Evolutionary conservation across 2,113 vertebrate species (phyloP).

Genomic region (Phainopepla nitens): DNA sequence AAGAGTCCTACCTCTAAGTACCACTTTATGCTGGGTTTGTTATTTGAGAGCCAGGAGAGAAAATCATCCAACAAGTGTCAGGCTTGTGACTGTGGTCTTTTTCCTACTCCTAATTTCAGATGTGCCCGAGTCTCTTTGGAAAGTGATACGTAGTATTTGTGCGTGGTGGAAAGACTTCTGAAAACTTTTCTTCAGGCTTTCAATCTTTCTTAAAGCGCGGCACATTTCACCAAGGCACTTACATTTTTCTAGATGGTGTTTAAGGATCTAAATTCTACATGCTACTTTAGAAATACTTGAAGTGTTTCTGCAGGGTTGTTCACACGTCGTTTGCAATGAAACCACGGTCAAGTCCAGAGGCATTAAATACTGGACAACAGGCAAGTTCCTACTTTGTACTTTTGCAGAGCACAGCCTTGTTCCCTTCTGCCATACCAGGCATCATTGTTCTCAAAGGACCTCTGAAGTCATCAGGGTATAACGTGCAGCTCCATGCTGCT

Average conservation of each 20-base stretch:
- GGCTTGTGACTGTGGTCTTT: background rate
- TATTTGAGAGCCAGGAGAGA: background rate
- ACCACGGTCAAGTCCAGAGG: background rate
- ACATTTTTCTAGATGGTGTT: background rate
- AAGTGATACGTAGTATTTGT: background rate
- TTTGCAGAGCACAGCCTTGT: background rate
- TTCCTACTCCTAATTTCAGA: background rate
- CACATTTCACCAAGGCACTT: background rate
- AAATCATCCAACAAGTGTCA: background rate
- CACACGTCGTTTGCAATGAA: background rate
- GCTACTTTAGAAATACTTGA: background rate
- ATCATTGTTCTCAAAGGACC: background rate
- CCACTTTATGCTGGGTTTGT: background rate
- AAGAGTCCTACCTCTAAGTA: background rate
- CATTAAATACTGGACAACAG: background rate
- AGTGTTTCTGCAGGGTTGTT: background rate
- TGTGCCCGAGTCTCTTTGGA: background rate
- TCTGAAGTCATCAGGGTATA: background rate
- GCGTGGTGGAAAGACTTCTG: background rate
- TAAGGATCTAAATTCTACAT: background rate
- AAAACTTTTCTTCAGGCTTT: background rate
- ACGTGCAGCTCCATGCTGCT: fast-evolving
- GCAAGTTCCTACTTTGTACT: fast-evolving
- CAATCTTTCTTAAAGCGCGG: background rate
- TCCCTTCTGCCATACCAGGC: background rate